Evolutionary conservation across 2,888 invertebrate species (phyloP).

Genomic region (Caenorhabditis imperialis): DNA sequence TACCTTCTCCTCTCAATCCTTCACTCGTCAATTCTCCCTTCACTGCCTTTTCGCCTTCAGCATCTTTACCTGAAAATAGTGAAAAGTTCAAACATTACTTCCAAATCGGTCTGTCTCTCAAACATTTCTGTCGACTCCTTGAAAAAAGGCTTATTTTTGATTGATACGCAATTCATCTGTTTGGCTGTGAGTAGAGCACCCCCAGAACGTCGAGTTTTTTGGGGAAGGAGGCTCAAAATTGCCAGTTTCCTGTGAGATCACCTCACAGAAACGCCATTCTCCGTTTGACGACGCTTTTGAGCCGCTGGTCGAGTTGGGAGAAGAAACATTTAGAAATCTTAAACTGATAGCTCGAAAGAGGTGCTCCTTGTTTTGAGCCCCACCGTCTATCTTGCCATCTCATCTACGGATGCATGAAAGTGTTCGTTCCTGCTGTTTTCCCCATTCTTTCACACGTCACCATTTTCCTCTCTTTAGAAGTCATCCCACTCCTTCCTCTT

Average conservation of each 20-base stretch:
- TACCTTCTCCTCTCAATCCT: constrained; percentile 1
- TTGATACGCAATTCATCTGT: constrained; percentile 48
- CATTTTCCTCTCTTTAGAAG: too few relatives aligned
- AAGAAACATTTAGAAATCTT: too few relatives aligned
- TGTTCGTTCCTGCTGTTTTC: constrained; percentile 21
- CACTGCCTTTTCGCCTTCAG: too few relatives aligned
- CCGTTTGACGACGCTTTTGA: too few relatives aligned
- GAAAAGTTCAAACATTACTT: not conserved
- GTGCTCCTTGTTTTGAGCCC: not conserved
- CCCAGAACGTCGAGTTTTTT: constrained; percentile 26
- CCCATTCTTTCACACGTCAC: not conserved
- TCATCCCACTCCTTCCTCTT: too few relatives aligned
- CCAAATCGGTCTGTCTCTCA: constrained; percentile 38
- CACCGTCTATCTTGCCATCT: constrained; percentile 14
- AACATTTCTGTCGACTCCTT: constrained; percentile 7
- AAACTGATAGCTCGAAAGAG: not conserved
- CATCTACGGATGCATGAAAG: constrained; percentile 40
- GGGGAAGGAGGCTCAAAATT: constrained; percentile 22
- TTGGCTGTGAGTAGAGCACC: constrained; percentile 22
- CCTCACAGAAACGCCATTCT: not conserved
- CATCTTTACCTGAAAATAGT: too few relatives aligned
- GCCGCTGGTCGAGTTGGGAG: too few relatives aligned
- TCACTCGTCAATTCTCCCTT: constrained; percentile 3
- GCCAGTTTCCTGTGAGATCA: constrained; percentile 36
- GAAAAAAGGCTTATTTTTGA: constrained; percentile 40